These are phyloP conservation scores for Drusus annulatus DNA, from an alignment of 1,140 invertebrate species.

Conservation along the genomic window DNA sequence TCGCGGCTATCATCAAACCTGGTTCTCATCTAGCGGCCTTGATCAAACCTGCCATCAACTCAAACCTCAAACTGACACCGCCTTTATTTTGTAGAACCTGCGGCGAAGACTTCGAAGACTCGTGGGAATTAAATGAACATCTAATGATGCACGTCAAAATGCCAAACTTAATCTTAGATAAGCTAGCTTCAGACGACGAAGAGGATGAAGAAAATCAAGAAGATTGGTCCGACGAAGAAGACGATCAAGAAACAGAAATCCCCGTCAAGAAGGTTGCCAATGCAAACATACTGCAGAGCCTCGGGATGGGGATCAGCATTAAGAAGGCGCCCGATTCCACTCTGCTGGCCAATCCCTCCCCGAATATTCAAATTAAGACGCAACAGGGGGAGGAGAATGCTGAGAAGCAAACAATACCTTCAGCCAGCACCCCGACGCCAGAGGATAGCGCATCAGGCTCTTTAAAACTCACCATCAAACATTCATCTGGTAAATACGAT, in stretches of 20 bases:
- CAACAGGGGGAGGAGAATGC: not conserved
- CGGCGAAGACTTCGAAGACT: conserved; percentile 18
- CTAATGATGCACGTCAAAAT: conserved; percentile 47
- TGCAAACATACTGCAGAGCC: not conserved
- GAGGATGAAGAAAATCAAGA: conserved; percentile 49
- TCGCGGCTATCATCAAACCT: not conserved
- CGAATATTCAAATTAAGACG: conserved; percentile 2
- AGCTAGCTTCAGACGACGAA: conserved; percentile 46
- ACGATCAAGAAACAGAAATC: conserved; percentile 42
- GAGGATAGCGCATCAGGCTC: conserved; percentile 32
- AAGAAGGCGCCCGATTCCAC: conserved; percentile 1
- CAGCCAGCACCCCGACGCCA: not conserved
- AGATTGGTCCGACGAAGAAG: conserved; percentile 42
- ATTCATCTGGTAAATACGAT: conserved; percentile 42
- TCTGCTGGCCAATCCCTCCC: not conserved
- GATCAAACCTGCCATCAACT: not conserved
- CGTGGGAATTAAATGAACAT: conserved; percentile 30
- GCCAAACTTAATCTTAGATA: conserved; percentile 40
- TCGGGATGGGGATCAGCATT: conserved; percentile 26
- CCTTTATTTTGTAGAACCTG: conserved; percentile 27
- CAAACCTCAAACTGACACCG: not conserved
- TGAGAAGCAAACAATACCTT: not conserved
- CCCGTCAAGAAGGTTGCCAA: conserved; percentile 11
- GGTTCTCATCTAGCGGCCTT: not conserved
- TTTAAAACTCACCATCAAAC: conserved; percentile 54